Percentiles rank a stretch among this genome's conserved stretches.
Evolutionary conservation across 2,888 invertebrate species (phyloP).

Genomic region (Athetis lepigone): DNA sequence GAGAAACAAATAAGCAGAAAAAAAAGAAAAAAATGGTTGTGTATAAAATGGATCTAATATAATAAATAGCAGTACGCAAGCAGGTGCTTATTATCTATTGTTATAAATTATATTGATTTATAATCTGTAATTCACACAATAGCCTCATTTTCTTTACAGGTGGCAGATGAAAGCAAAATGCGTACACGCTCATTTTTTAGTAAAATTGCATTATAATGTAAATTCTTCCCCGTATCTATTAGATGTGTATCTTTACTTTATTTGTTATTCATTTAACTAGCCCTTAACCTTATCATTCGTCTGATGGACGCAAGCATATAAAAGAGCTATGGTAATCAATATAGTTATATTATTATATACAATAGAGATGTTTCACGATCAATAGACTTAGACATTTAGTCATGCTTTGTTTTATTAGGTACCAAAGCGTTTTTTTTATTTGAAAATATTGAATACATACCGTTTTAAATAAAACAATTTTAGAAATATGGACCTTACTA

Average conservation of each 20-base stretch:
- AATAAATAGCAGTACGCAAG: background rate
- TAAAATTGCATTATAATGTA: slow-evolving; percentile 44
- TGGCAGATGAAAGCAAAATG: slow-evolving; percentile 38
- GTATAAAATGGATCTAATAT: background rate
- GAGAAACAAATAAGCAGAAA: too few species aligned
- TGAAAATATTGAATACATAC: too few species aligned
- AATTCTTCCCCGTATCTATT: slow-evolving; percentile 25
- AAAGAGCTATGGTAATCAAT: slow-evolving; percentile 42
- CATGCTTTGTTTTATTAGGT: too few species aligned
- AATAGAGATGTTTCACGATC: too few species aligned
- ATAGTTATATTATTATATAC: too few species aligned
- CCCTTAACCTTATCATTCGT: slow-evolving; percentile 38
- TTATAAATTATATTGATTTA: slow-evolving; percentile 9
- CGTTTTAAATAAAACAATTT: too few species aligned
- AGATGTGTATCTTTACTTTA: slow-evolving; percentile 37
- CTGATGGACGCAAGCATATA: slow-evolving; percentile 32
- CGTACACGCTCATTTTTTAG: slow-evolving; percentile 17
- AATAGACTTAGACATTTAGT: too few species aligned
- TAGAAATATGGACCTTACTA: too few species aligned
- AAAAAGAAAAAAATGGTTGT: too few species aligned
- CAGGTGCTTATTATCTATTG: slow-evolving; percentile 17
- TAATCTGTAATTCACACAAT: slow-evolving; percentile 26
- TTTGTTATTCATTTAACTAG: slow-evolving; percentile 25
- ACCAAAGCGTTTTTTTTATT: too few species aligned
- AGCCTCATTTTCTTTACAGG: slow-evolving; percentile 15